Evolutionary conservation across 2,113 vertebrate species (phyloP), one percentile per base, ranked within the genome.

Genomic region (Uropsilus gracilis): DNA sequence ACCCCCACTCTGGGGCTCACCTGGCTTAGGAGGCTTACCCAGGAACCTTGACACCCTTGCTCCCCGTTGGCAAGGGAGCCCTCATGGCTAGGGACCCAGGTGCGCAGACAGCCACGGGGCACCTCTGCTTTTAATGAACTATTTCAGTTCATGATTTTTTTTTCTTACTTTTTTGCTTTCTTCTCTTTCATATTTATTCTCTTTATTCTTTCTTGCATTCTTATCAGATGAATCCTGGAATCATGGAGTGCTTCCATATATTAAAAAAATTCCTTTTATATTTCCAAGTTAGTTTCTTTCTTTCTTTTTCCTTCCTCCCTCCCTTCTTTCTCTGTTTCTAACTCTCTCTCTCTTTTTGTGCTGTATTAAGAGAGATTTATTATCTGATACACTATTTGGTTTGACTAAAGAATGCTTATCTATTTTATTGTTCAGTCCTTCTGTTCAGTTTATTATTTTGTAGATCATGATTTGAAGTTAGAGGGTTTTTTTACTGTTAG

Each of bases 361-460:
- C 37, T 73, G 7, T 55, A 46, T 72, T 46, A 17, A 48, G 59
- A 8, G 53, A 86, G 28, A 46, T 22, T 80, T 80, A 34, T 80
- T n/a, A 69, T 86, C 20, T 72, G 34, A 44, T 3, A 24, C 34
- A 34, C 34, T 42, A 72, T 50, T 72, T 87, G 42, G 53, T 34
- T n/a, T 55, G 32, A 34, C 63, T 92, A 71, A 53, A 76, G 32
- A 42, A 22, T 5, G 20, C 69, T 57, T 76, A 44, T 50, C n/a
- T n/a, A 53, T 81, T 89, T 30, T 81, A 69, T 92, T 68, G 71
- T 46, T 89, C 30, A 90, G 37, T 1, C 32, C 20, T 88, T 81
- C 39, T 64, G 7, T 89, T 72, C 22, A 82, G 14, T 71, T 76
- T 86, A 39, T 82, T 82, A 77, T 86, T 77, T 96, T 86, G 24